A percentile compares a stretch with the other conserved stretches of the same genome.
These are phyloP conservation scores for Solenopsis fugax DNA, from an alignment of 1,140 invertebrate genomes.

Conservation along the genomic window DNA sequence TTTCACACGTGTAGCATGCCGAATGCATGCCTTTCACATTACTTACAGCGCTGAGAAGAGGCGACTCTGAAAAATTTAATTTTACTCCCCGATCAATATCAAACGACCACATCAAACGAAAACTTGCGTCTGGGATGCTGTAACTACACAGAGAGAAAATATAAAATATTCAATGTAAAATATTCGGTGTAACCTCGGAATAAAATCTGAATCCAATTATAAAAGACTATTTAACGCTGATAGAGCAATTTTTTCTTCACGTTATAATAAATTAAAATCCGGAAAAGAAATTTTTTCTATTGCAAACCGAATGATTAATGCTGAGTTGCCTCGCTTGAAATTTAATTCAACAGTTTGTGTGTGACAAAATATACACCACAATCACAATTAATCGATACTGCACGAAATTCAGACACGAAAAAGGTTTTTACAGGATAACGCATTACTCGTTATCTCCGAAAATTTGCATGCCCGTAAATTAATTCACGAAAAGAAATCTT, in stretches of 20 bases:
- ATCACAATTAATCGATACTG: neutral
- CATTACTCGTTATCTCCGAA: neutral
- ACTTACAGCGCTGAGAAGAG: neutral
- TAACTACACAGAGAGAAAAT: neutral
- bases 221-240: neutral
- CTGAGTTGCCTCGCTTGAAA: neutral
- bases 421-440: neutral
- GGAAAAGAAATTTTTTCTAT: neutral
- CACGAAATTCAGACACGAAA: neutral
- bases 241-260: neutral
- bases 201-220: slow-evolving; percentile 22
- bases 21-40: neutral
- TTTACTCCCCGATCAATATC: slow-evolving; percentile 33
- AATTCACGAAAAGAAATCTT: neutral
- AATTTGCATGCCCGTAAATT: neutral
- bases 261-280: slow-evolving; percentile 26
- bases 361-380: neutral
- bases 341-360: slow-evolving; percentile 3
- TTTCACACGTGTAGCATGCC: neutral
- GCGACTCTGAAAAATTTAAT: slow-evolving; percentile 48
- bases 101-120: slow-evolving; percentile 42
- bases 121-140: slow-evolving; percentile 2
- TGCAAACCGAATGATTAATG: neutral
- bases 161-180: slow-evolving; percentile 28
- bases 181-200: neutral